Evolutionary conservation across 2,797 vertebrate genomes (phyloP).

Genomic region (Eleutherodactylus coqui): DNA sequence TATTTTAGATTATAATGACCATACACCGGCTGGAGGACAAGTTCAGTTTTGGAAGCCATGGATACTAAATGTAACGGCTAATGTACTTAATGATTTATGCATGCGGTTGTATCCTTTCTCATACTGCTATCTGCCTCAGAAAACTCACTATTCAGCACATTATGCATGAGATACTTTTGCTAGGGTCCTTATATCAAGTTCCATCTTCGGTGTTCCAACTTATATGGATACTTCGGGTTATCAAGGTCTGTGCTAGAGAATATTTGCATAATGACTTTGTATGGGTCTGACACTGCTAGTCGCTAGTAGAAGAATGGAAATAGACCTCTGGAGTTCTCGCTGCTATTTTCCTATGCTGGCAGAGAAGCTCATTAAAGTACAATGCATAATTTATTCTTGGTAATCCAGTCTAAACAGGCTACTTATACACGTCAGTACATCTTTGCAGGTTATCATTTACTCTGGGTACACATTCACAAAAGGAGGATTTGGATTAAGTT

Average conservation of each 20-base stretch:
- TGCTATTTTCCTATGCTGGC: constrained; percentile 19
- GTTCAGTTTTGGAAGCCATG: background rate
- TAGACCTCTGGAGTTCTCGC: background rate
- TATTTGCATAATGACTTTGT: background rate
- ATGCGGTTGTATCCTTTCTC: background rate
- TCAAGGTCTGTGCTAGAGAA: background rate
- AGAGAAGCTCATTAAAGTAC: constrained; percentile 44
- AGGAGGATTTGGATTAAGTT: constrained; percentile 22
- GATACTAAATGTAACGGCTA: background rate
- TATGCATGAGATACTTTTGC: background rate
- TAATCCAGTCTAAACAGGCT: constrained; percentile 47
- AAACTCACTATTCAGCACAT: background rate
- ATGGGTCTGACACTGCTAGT: background rate
- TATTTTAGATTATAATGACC: too few species aligned
- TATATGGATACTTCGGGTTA: background rate
- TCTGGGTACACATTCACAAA: constrained; percentile 22
- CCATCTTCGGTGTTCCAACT: background rate
- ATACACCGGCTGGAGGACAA: too few species aligned
- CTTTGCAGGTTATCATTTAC: constrained; percentile 21
- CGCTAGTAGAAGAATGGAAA: constrained; percentile 19
- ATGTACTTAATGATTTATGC: background rate
- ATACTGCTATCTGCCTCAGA: background rate
- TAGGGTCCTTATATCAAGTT: background rate
- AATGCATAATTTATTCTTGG: constrained; percentile 56
- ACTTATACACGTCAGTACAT: constrained; percentile 51